Percentiles rank a stretch among this genome's conserved stretches.
These are phyloP conservation scores for Oreotrochilus melanogaster DNA, from an alignment of 2,113 vertebrate genomes.

Conservation along the genomic window DNA sequence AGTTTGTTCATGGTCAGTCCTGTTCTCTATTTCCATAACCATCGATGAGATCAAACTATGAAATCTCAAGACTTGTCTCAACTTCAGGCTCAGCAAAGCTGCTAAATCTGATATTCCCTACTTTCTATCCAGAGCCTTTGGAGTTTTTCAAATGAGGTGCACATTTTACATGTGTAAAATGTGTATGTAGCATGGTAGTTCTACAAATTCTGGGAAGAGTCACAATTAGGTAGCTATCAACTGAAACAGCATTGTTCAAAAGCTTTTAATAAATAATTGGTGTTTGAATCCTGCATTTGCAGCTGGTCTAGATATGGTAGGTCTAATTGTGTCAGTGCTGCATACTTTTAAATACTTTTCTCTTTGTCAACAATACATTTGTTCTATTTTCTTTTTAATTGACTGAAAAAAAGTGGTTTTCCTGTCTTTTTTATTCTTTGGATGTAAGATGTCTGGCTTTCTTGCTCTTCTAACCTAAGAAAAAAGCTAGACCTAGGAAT, in stretches of 20 bases:
- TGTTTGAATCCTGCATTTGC: slow-evolving; percentile 23
- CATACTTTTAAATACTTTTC: not conserved
- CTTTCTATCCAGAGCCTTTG: not conserved
- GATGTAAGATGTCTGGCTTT: not conserved
- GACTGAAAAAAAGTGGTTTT: not conserved
- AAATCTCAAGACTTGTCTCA: not conserved
- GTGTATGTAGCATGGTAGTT: not conserved
- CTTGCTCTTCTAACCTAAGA: not conserved
- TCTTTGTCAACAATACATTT: not conserved
- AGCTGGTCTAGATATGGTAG: slow-evolving; percentile 52
- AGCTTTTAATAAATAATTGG: slow-evolving; percentile 57
- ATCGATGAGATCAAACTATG: not conserved
- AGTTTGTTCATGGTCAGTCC: not conserved
- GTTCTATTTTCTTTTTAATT: not conserved
- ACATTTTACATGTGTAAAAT: not conserved
- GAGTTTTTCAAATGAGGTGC: not conserved
- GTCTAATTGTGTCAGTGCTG: slow-evolving; percentile 44
- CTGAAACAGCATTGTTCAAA: not conserved
- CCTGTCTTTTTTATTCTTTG: not conserved
- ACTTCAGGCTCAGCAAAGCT: not conserved
- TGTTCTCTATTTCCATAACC: not conserved
- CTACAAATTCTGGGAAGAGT: not conserved
- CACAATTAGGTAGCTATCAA: slow-evolving; percentile 6
- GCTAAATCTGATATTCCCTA: not conserved
- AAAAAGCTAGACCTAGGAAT: not conserved